Evolutionary conservation across 2,113 vertebrate genomes (phyloP).

Genomic region (Phycodurus eques): DNA sequence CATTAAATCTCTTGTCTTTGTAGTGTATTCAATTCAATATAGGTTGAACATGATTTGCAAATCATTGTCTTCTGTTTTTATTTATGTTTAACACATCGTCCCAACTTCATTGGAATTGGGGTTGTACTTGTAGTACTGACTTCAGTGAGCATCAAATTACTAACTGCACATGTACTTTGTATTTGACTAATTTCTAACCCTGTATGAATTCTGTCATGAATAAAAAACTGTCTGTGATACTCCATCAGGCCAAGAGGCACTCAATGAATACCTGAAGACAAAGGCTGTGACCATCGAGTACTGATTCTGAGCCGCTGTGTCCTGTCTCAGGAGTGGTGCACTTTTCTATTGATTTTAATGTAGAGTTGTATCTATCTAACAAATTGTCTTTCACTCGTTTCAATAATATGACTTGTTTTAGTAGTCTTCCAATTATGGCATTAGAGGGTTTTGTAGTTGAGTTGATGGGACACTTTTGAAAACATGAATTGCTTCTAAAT

Average conservation of each 20-base stretch:
- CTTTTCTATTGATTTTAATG: background rate
- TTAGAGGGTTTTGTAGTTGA: constrained; percentile 4
- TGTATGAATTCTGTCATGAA: background rate
- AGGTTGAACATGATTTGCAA: too few species aligned
- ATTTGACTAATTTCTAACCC: background rate
- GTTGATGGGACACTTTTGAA: background rate
- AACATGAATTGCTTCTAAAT: constrained; percentile 11
- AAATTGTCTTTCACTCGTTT: background rate
- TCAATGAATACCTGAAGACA: constrained; percentile 86
- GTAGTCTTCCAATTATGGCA: background rate
- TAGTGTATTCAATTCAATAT: too few species aligned
- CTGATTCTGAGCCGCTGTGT: constrained; percentile 39
- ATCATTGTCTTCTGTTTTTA: too few species aligned
- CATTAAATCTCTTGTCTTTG: too few species aligned
- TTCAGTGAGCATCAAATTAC: background rate
- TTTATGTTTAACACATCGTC: too few species aligned
- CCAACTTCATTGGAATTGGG: too few species aligned
- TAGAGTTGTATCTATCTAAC: background rate
- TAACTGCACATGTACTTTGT: background rate
- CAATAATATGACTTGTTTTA: background rate
- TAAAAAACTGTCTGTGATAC: background rate
- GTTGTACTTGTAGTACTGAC: too few species aligned
- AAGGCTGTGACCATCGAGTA: constrained; percentile 87
- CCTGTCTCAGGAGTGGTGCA: background rate
- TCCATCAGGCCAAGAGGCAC: constrained; percentile 81